Conservation (phyloP, 2,888 invertebrate species). For the Resseliella maxima region DNA sequence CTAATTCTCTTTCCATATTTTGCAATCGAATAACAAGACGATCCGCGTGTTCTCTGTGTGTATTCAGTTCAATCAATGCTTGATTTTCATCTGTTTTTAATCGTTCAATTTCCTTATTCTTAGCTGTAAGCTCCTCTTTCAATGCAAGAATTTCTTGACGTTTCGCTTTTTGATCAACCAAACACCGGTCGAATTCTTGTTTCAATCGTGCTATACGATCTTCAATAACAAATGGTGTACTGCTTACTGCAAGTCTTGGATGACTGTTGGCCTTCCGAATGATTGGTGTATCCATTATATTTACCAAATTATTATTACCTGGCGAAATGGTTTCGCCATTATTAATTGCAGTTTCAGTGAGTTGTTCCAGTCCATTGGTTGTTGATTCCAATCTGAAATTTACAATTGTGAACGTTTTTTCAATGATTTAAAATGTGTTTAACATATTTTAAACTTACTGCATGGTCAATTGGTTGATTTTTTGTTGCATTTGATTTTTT, state of each 20-base stretch:
- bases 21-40: constrained; percentile 60
- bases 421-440: not conserved
- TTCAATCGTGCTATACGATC: constrained; percentile 65
- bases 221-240: constrained; percentile 57
- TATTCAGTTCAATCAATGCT: constrained; percentile 63
- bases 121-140: constrained; percentile 64
- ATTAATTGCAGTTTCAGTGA: constrained; percentile 64
- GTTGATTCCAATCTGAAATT: constrained; percentile 63
- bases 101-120: constrained; percentile 62
- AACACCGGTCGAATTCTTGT: constrained; percentile 68
- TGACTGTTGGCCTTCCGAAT: constrained; percentile 32
- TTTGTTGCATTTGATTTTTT: constrained; percentile 63
- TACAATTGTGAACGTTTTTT: not conserved
- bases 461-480: constrained; percentile 62
- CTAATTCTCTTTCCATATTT: constrained; percentile 65
- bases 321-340: constrained; percentile 61
- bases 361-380: constrained; percentile 64
- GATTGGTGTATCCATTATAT: not conserved
- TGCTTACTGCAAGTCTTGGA: constrained; percentile 60
- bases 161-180: constrained; percentile 68
- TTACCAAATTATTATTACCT: not conserved
- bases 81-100: constrained; percentile 65
- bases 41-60: constrained; percentile 58
- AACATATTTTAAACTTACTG: not conserved
- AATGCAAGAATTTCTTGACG: constrained; percentile 70